Base-by-base conservation (phyloP, 2,888 invertebrate genomes). In the Arrhopalites spinosus region DNA sequence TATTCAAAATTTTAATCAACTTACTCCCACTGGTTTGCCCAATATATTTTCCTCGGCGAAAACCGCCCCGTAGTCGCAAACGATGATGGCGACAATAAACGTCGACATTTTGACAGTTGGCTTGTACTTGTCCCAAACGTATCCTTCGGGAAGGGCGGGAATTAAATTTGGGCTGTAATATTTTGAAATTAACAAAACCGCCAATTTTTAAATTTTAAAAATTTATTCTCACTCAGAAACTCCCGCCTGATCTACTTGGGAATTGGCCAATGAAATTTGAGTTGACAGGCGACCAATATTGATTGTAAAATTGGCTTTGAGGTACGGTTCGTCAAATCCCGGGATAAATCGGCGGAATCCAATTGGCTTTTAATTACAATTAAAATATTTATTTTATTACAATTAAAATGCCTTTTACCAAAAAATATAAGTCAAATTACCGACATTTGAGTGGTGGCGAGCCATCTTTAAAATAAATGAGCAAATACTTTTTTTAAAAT, bases 81-180 rank as follows among this genome's bases (percentile, higher is more conserved):
- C 77, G 36, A 78, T 77, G 11, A 82, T 66, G 45, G 77, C 77
- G 15, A 81, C 70, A 27, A 82, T 64, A 67, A 81, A 82, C 0
- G 79, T 74, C n/a, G 78, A 75, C 79, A 82, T 81, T 29, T 45
- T 45, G 1, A 73, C 72, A 5, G 79, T 77, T 17, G 67, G 59
- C 17, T 72, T 36, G 68, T 73, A 81, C 17, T 71, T 29, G 56
- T 80, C 80, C 63, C 71, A 74, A 2, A 70, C 53, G 80, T 80
- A 81, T 50, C 50, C 50, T 50, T 20, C 5, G 3, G 59, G 59
- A 3, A 36, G 11, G 36, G 36, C 36, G 3, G 36, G 36, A 36
- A 36, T 11, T 59, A 59, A 59, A 59, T 20, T 25, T 23, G 59
- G 25, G 13, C 59, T 59, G 13, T 3, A 59, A 59, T 8, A 8